Evolutionary conservation across 2,797 vertebrate genomes (phyloP).

Genomic region (Pteropus rufus): DNA sequence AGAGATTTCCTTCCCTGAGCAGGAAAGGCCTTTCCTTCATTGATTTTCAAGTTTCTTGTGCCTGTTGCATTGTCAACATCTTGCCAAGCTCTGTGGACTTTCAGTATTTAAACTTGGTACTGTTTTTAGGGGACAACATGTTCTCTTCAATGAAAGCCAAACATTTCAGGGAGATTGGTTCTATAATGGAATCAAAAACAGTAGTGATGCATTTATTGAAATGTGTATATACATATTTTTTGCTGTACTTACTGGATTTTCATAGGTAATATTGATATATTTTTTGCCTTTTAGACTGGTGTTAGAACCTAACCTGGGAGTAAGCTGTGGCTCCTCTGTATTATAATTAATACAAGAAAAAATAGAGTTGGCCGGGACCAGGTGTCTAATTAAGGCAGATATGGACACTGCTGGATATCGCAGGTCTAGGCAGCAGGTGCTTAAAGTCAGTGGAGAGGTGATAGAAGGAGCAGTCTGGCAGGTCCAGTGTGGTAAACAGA

Average conservation of each 20-base stretch:
- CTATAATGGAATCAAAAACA: background rate
- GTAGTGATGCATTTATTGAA: background rate
- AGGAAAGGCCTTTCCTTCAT: background rate
- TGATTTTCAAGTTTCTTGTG: background rate
- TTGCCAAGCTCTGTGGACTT: background rate
- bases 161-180: background rate
- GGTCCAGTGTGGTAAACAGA: background rate
- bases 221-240: background rate
- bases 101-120: background rate
- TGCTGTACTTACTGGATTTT: background rate
- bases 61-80: background rate
- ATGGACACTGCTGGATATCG: background rate
- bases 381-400: background rate
- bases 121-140: background rate
- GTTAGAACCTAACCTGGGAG: background rate
- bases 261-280: background rate
- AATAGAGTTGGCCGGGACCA: background rate
- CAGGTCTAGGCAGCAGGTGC: no score
- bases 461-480: background rate
- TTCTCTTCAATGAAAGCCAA: background rate
- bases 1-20: background rate
- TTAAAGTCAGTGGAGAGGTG: background rate
- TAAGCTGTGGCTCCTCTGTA: background rate
- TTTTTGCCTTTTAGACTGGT: background rate
- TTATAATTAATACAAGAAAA: background rate